Percentiles rank a stretch among this genome's conserved stretches.
These are phyloP conservation scores for Mungos mungo DNA, from an alignment of 2,113 vertebrate genomes.

Conservation along the genomic window DNA sequence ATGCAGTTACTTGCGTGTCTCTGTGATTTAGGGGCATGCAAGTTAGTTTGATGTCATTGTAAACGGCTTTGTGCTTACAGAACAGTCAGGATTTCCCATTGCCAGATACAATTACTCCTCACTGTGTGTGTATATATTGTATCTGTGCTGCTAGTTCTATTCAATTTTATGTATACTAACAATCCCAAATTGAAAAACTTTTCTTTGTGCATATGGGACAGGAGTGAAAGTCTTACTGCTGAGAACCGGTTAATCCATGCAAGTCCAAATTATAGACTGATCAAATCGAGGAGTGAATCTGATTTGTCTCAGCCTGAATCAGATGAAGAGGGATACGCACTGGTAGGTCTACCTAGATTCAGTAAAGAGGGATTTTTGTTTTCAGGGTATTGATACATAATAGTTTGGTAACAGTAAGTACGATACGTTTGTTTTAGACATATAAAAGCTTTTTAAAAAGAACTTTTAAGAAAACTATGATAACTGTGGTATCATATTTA, in stretches of 20 bases:
- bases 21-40: background rate
- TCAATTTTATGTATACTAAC: constrained; percentile 64
- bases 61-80: background rate
- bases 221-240: constrained; percentile 97
- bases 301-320: constrained; percentile 98
- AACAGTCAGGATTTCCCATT: constrained; percentile 20
- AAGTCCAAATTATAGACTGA: constrained; percentile 92
- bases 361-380: constrained; percentile 36
- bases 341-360: constrained; percentile 86
- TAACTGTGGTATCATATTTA: constrained; percentile 21
- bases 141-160: constrained; percentile 42
- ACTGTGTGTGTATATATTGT: constrained; percentile 1
- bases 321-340: constrained; percentile 93
- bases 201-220: constrained; percentile 77
- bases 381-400: background rate
- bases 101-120: background rate
- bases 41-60: constrained; percentile 23
- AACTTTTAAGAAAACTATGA: constrained; percentile 30
- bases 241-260: constrained; percentile 93
- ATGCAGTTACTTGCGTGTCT: background rate
- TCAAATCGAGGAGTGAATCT: constrained; percentile 97
- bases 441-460: background rate
- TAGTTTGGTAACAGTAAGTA: constrained; percentile 39
- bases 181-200: constrained; percentile 63
- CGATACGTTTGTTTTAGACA: background rate